A percentile compares a stretch with the other conserved stretches of the same genome.
Evolutionary conservation across 1,140 invertebrate species (phyloP).

Genomic region (Zaprionus davidi): DNA sequence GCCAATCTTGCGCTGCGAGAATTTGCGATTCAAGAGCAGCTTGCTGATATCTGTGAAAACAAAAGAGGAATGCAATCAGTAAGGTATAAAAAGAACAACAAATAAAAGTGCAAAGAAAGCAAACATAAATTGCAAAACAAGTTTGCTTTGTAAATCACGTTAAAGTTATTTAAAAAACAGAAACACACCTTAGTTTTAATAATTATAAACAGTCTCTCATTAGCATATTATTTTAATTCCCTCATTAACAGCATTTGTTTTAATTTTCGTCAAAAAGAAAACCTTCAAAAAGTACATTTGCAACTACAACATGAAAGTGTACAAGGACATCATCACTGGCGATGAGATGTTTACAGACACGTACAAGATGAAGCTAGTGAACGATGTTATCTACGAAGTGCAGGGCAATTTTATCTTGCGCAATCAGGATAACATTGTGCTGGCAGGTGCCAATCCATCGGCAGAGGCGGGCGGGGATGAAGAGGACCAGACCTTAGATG

Average conservation of each 20-base stretch:
- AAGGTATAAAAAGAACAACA: not conserved
- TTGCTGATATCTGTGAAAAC: slow-evolving; percentile 74
- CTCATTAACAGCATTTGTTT: too few species aligned
- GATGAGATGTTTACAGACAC: slow-evolving; percentile 99
- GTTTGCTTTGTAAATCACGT: not conserved
- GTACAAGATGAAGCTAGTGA: slow-evolving; percentile 96
- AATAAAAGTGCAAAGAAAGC: not conserved
- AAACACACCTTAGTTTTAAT: not conserved
- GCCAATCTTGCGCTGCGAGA: slow-evolving; percentile 75
- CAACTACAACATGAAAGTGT: slow-evolving; percentile 93
- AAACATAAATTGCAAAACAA: not conserved
- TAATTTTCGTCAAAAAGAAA: too few species aligned
- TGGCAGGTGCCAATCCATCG: slow-evolving; percentile 96
- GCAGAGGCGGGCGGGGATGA: slow-evolving; percentile 93
- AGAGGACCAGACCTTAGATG: slow-evolving; percentile 92
- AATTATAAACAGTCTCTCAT: not conserved
- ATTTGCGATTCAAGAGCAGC: slow-evolving; percentile 75
- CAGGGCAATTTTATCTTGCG: slow-evolving; percentile 93
- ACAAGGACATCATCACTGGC: slow-evolving; percentile 96
- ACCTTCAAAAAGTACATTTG: too few species aligned
- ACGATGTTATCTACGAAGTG: slow-evolving; percentile 97
- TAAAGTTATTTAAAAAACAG: not conserved
- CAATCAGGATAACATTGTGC: slow-evolving; percentile 91
- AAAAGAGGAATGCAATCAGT: not conserved
- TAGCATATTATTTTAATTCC: not conserved